These are phyloP conservation scores for Apodemia zela DNA, from an alignment of 2,888 invertebrate genomes.

Conservation along the genomic window DNA sequence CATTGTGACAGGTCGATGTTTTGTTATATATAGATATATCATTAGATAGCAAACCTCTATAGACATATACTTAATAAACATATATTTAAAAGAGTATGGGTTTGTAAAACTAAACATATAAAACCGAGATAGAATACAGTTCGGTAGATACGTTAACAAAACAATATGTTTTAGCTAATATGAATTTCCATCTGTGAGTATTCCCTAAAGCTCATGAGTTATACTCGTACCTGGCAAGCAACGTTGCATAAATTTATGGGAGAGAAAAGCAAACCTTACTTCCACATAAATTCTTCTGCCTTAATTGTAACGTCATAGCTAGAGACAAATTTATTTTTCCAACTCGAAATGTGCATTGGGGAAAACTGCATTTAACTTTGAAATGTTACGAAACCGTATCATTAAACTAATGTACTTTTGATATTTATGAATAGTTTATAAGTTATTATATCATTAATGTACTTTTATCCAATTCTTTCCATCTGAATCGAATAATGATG, in stretches of 20 bases:
- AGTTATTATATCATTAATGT: too few species aligned
- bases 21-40: too few species aligned
- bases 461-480: too few species aligned
- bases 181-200: constrained; percentile 3
- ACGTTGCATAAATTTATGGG: constrained; percentile 28
- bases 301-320: constrained; percentile 23
- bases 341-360: not conserved
- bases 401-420: not conserved
- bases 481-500: too few species aligned
- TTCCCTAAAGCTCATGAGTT: constrained; percentile 15
- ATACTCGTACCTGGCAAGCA: constrained; percentile 21
- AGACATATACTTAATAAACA: too few species aligned
- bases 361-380: not conserved
- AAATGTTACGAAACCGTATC: not conserved
- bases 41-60: too few species aligned
- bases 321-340: constrained; percentile 17
- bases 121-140: not conserved
- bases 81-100: too few species aligned
- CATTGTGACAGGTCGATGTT: too few species aligned
- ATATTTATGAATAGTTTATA: too few species aligned
- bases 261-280: constrained; percentile 25
- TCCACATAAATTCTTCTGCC: constrained; percentile 29
- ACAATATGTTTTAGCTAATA: constrained; percentile 9
- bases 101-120: too few species aligned
- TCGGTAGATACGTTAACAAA: not conserved